These are phyloP conservation scores for Odocoileus hemionus DNA, from an alignment of 2,113 vertebrate genomes.

Conservation along the genomic window DNA sequence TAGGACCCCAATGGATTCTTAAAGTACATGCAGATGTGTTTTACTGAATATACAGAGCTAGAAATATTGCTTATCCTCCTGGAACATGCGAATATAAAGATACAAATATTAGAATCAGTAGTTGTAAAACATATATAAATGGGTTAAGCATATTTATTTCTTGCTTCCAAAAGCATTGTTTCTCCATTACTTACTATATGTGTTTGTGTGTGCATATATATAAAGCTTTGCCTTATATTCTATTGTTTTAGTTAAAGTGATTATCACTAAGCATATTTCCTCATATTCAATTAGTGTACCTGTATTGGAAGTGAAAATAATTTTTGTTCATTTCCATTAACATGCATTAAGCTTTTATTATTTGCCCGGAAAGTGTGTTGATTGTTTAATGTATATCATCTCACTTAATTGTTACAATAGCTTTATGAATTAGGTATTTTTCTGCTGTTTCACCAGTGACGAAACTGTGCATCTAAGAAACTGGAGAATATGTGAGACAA, in stretches of 20 bases:
- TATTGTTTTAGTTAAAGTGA: neutral
- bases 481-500: neutral
- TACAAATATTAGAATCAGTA: constrained; percentile 43
- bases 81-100: constrained; percentile 28
- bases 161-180: neutral
- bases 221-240: neutral
- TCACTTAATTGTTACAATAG: neutral
- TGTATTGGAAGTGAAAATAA: neutral
- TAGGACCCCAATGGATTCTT: constrained; percentile 22
- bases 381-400: neutral
- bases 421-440: neutral
- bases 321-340: neutral
- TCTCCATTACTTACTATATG: neutral
- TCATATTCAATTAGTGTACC: neutral
- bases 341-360: neutral
- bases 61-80: constrained; percentile 48
- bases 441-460: neutral
- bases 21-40: constrained; percentile 68
- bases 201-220: neutral
- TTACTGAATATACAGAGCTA: neutral
- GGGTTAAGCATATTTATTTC: constrained; percentile 10
- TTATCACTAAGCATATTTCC: neutral
- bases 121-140: constrained; percentile 17
- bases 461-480: constrained; percentile 7
- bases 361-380: neutral